Conservation (phyloP, 1,140 invertebrate species). For the Coenobita brevimanus region DNA sequence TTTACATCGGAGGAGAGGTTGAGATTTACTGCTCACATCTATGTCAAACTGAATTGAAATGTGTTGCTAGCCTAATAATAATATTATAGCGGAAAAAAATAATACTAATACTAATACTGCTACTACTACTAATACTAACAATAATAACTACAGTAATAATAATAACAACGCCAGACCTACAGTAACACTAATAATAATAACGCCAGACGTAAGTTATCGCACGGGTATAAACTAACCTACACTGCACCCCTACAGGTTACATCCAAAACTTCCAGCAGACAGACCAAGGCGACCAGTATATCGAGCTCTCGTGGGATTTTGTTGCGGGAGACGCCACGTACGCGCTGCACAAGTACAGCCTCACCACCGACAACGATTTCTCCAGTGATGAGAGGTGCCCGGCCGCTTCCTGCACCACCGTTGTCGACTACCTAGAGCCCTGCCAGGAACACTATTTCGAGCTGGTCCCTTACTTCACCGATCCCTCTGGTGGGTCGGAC, state of each 20-base stretch:
- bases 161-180: no score
- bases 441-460: conserved; percentile 30
- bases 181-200: no score
- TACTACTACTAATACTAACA: no score
- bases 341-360: conserved; percentile 29
- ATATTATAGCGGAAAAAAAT: no score
- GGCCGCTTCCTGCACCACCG: not conserved
- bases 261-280: conserved; percentile 27
- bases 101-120: no score
- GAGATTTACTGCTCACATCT: no score
- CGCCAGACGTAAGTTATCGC: no score
- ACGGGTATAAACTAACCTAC: no score
- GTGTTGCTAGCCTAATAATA: no score
- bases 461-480: conserved; percentile 20
- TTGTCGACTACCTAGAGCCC: not conserved
- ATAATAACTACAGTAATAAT: no score
- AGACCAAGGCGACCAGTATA: not conserved
- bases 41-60: no score
- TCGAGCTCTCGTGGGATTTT: conserved; percentile 25
- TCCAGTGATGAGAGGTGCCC: not conserved
- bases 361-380: conserved; percentile 15
- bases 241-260: not conserved
- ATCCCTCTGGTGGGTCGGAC: not conserved
- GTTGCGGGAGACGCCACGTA: not conserved
- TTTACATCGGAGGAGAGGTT: no score